A percentile compares a stretch with the other conserved stretches of the same genome.
Conservation (phyloP, 1,140 invertebrate species). For the Wasmannia auropunctata region DNA sequence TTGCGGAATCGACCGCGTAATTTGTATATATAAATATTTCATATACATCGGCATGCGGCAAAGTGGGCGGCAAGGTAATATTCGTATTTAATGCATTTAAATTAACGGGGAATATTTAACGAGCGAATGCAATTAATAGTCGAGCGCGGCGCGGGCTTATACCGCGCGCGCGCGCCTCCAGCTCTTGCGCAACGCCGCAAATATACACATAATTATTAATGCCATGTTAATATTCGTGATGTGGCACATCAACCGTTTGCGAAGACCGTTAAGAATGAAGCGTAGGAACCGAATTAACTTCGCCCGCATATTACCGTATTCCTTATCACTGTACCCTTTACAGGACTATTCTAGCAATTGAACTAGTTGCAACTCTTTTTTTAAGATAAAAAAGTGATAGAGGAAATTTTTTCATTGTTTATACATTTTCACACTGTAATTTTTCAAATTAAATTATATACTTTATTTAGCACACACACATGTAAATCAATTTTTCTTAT, state of each 20-base stretch:
- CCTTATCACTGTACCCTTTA: neutral
- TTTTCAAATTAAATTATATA: too few relatives aligned
- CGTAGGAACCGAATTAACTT: neutral
- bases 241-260: neutral
- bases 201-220: conserved; percentile 53
- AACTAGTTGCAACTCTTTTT: neutral
- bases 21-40: conserved; percentile 61
- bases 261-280: neutral
- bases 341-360: neutral
- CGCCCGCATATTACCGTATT: neutral
- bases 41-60: conserved; percentile 32
- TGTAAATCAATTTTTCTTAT: too few relatives aligned
- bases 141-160: conserved; percentile 18
- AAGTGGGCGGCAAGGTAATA: conserved; percentile 45
- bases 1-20: conserved; percentile 42
- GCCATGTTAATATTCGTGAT: conserved; percentile 41
- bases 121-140: conserved; percentile 57
- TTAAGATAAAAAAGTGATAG: neutral
- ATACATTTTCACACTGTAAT: too few relatives aligned
- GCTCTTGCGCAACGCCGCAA: conserved; percentile 37
- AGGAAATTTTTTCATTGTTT: neutral
- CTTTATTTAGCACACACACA: too few relatives aligned
- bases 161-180: neutral
- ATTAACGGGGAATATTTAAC: conserved; percentile 59
- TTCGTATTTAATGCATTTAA: conserved; percentile 59